A percentile compares a stretch with the other conserved stretches of the same genome.
These are phyloP conservation scores for Crax fasciolata DNA, from an alignment of 2,797 vertebrate genomes.

Conservation along the genomic window DNA sequence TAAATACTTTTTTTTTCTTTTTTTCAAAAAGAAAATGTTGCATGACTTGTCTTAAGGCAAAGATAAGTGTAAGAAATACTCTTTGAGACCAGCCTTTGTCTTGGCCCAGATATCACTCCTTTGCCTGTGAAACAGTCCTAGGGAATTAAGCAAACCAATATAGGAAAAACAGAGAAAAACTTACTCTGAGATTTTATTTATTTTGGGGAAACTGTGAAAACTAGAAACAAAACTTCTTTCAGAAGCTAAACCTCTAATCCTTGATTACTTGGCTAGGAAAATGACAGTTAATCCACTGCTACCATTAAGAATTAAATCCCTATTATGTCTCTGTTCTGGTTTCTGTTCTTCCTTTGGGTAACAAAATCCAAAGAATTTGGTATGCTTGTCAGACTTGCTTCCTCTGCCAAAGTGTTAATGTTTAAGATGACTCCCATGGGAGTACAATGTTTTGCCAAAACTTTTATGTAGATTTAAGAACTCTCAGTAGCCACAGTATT, in stretches of 20 bases:
- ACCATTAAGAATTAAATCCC: not conserved
- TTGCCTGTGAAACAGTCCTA: not conserved
- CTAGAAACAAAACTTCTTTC: conserved; percentile 15
- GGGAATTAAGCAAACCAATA: not conserved
- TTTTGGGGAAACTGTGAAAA: not conserved
- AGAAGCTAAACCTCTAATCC: conserved; percentile 19
- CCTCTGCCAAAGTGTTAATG: not conserved
- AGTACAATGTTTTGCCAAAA: not conserved
- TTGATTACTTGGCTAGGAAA: conserved; percentile 27
- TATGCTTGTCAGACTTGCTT: not conserved
- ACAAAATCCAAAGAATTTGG: not conserved
- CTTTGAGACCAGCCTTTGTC: not conserved
- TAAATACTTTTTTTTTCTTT: not conserved
- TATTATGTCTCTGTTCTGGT: not conserved
- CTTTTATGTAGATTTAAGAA: not conserved
- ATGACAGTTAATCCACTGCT: conserved; percentile 14
- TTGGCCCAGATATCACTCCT: not conserved
- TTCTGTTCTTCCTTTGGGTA: conserved; percentile 27
- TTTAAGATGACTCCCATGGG: not conserved
- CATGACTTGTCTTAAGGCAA: not conserved
- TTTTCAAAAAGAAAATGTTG: not conserved
- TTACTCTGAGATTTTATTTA: not conserved
- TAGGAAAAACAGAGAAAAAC: not conserved
- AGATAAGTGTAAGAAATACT: not conserved
- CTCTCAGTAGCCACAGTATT: not conserved